Percentiles rank a stretch among this genome's conserved stretches.
Evolutionary conservation across 2,113 vertebrate genomes (phyloP).

Genomic region (Periophthalmodon schlosseri): DNA sequence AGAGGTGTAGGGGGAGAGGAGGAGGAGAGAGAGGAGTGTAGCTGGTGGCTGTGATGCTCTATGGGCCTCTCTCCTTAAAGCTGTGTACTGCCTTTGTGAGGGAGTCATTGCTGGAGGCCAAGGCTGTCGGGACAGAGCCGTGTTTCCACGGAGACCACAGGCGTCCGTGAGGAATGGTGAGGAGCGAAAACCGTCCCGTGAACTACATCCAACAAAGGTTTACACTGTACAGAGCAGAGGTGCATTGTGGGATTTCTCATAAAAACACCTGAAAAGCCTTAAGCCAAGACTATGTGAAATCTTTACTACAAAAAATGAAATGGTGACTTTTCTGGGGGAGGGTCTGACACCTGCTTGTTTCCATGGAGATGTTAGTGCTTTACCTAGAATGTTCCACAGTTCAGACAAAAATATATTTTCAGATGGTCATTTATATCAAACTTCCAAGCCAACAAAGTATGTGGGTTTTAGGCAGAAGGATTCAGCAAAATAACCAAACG

Average conservation of each 20-base stretch:
- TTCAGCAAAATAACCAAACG: no score
- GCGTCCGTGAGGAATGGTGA: conserved; percentile 82
- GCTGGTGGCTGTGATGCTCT: conserved; percentile 57
- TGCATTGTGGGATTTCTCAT: not conserved
- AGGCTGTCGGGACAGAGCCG: conserved; percentile 70
- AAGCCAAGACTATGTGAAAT: no score
- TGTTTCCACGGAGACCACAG: conserved; percentile 84
- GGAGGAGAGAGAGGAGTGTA: conserved; percentile 42
- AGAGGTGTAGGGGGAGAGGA: not conserved
- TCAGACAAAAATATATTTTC: no score
- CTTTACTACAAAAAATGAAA: no score
- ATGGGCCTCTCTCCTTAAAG: conserved; percentile 38
- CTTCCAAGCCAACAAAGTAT: no score
- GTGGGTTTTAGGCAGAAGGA: no score
- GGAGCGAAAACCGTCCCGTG: conserved; percentile 39
- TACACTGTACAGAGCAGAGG: no score
- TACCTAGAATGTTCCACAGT: no score
- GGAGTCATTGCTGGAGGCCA: conserved; percentile 77
- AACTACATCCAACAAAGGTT: not conserved
- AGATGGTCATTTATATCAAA: no score
- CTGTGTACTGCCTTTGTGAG: conserved; percentile 79
- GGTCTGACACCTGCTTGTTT: no score
- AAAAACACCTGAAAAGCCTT: not conserved
- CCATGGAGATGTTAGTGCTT: no score
- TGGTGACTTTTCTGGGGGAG: no score